Percentiles rank a stretch among this genome's conserved stretches.
Evolutionary conservation across 2,888 invertebrate species (phyloP).

Genomic region (Drosophila meridiana): DNA sequence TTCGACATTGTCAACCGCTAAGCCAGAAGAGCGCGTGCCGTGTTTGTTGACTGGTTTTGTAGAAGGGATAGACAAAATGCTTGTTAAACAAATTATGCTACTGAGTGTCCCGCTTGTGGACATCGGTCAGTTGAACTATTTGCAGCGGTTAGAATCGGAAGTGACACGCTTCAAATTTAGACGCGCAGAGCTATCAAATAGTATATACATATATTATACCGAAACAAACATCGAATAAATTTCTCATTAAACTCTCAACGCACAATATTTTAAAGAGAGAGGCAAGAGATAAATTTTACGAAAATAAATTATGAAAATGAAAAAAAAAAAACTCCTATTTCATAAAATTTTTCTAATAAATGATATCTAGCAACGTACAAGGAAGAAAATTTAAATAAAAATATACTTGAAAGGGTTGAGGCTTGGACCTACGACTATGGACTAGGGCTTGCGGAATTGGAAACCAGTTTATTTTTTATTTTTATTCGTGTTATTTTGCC

Average conservation of each 20-base stretch:
- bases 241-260: conserved; percentile 39
- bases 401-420: conserved; percentile 48
- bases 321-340: conserved; percentile 5
- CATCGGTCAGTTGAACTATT: conserved; percentile 12
- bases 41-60: conserved; percentile 25
- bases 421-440: conserved; percentile 33
- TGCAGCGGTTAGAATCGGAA: conserved; percentile 26
- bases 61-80: neutral
- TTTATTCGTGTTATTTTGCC: conserved; percentile 25
- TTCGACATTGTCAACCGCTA: conserved; percentile 13
- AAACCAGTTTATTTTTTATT: conserved; percentile 62
- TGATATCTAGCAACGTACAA: conserved; percentile 36
- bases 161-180: conserved; percentile 5
- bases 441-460: conserved; percentile 29
- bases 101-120: neutral
- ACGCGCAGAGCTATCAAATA: neutral
- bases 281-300: conserved; percentile 24
- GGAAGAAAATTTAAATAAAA: conserved; percentile 62
- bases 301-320: conserved; percentile 44
- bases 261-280: conserved; percentile 39
- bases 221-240: conserved; percentile 33
- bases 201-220: neutral
- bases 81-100: neutral
- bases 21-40: conserved; percentile 12
- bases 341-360: conserved; percentile 46